Evolutionary conservation across 2,888 invertebrate genomes (phyloP), one percentile per base, ranked within the genome.

Genomic region (Congeria kusceri): DNA sequence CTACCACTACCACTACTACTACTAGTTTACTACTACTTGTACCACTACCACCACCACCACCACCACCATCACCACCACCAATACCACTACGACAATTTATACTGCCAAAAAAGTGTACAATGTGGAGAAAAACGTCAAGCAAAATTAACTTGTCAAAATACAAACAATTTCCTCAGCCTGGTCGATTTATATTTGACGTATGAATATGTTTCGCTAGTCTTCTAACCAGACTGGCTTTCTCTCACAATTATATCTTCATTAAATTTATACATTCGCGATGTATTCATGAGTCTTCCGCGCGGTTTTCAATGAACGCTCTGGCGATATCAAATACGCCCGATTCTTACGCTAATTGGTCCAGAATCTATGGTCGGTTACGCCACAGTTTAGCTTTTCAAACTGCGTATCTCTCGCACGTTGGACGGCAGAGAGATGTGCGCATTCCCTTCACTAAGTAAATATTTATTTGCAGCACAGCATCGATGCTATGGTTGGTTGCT

Each of bases 291-390:
- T 75, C 53, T 67, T 49, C 49, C 66, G 62, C 66, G 49, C 39
- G 58, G 23, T 28, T 62, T 69, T 69, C 57, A 75, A 75, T 49
- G 69, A 75, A 75, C 69, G 64, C 59, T 69, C 75, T 49, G 53
- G 49, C 73, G 56, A 46, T 49, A 56, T 56, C 49, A 63, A n/a
- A 63, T 56, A 63, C 63, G 49, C 56, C 62, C 56, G 44, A 53
- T 56, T 32, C 39, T 62, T 62, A 70, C 63, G 70, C 70, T 62
- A 70, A 70, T 70, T 7, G 56, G 63, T 59, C 39, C 53, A 63
- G 57, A 70, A 63, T 70, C 63, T 39, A 70, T 62, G 62, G 62
- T 62, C 49, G 70, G 53, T 70, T 70, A 70, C 63, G 39, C 56
- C 56, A 62, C 62, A 70, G 46, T 39, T 13, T 39, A 39, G 39